phyloP scores from a whole-genome alignment of 2,888 invertebrate genomes.

The Calameuta filiformis region DNA sequence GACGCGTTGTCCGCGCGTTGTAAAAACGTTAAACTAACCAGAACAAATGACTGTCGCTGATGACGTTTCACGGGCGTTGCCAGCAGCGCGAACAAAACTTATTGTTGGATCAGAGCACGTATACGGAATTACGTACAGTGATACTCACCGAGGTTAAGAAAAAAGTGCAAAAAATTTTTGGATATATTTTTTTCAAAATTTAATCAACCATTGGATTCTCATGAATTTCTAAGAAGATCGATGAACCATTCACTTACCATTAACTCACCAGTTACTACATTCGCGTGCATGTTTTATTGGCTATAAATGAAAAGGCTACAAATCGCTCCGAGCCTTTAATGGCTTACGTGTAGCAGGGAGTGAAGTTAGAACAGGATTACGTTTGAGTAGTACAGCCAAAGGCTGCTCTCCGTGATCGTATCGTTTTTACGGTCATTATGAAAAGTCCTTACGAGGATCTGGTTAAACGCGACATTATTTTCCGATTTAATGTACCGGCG shows the following conservation, averaged over 20 bases:
- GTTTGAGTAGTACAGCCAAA: neutral
- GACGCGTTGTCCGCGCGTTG: conserved; percentile 3
- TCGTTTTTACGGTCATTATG: conserved; percentile 54
- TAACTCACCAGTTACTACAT: conserved; percentile 36
- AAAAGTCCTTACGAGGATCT: conserved; percentile 31
- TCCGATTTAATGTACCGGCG: conserved; percentile 34
- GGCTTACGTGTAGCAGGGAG: neutral
- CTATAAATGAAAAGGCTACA: conserved; percentile 57
- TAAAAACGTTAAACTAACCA: conserved; percentile 27
- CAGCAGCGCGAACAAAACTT: neutral
- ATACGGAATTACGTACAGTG: neutral
- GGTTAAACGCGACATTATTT: conserved; percentile 48
- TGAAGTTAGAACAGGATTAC: neutral
- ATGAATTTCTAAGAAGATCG: conserved; percentile 44
- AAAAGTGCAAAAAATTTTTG: neutral
- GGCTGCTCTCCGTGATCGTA: conserved; percentile 40
- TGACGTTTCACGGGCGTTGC: conserved; percentile 10
- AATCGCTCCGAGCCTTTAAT: conserved; percentile 44
- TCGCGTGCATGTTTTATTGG: conserved; percentile 59
- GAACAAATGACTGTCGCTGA: conserved; percentile 24
- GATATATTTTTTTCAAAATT: neutral
- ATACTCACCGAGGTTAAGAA: neutral
- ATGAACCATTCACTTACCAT: conserved; percentile 60
- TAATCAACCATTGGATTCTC: neutral
- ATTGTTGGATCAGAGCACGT: neutral